Evolutionary conservation across 2,888 invertebrate genomes (phyloP).

Genomic region (Morpho deidamia): DNA sequence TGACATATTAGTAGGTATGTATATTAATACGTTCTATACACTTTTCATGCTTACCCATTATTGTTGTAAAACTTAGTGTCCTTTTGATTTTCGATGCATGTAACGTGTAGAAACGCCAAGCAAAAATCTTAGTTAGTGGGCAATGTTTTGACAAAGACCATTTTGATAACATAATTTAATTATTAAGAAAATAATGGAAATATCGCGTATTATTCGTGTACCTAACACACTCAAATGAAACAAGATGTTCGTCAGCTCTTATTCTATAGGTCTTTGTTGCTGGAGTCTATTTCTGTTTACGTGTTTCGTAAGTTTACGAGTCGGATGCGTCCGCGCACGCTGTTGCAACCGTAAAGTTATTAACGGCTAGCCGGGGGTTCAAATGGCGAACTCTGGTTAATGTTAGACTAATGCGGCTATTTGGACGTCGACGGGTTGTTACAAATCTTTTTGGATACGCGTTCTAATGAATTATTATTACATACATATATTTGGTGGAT

Average conservation of each 20-base stretch:
- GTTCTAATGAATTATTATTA: neutral
- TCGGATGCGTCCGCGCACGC: constrained; percentile 55
- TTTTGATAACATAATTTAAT: too few relatives aligned
- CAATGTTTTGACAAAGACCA: too few relatives aligned
- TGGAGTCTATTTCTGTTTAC: constrained; percentile 67
- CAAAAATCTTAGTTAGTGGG: too few relatives aligned
- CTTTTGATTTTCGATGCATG: too few relatives aligned
- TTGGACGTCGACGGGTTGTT: constrained; percentile 16
- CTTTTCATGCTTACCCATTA: too few relatives aligned
- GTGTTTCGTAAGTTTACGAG: constrained; percentile 73
- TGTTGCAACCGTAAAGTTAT: constrained; percentile 61
- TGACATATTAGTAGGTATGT: too few relatives aligned
- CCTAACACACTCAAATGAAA: too few relatives aligned
- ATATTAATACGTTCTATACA: too few relatives aligned
- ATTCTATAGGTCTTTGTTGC: constrained; percentile 60
- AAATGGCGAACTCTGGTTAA: constrained; percentile 34
- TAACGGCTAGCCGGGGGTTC: constrained; percentile 56
- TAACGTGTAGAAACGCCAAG: too few relatives aligned
- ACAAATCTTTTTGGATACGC: neutral
- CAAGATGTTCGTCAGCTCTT: neutral
- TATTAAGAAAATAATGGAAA: too few relatives aligned
- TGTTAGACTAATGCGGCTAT: constrained; percentile 13
- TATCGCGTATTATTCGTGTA: too few relatives aligned
- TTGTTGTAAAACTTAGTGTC: too few relatives aligned
- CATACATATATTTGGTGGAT: neutral